These are phyloP conservation scores for Xerus inauris DNA, from an alignment of 2,113 vertebrate genomes.

Conservation along the genomic window DNA sequence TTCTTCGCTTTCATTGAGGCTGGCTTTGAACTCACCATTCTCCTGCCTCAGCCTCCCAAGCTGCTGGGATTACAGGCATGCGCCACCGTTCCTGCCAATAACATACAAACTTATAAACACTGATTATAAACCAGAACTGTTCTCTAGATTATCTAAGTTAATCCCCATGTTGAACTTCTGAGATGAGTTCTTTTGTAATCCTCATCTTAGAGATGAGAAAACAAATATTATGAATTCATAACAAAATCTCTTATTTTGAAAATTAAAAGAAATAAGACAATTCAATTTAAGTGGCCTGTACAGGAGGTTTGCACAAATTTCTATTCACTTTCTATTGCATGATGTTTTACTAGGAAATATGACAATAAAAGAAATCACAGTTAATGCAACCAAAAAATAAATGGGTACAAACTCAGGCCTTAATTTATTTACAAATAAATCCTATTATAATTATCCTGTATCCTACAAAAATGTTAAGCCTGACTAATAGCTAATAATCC, in stretches of 20 bases:
- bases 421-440: constrained; percentile 9
- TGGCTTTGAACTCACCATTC: too few relatives aligned
- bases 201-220: constrained; percentile 31
- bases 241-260: constrained; percentile 26
- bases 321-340: background rate
- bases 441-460: background rate
- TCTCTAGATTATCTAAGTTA: constrained; percentile 39
- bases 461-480: constrained; percentile 33
- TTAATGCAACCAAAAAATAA: constrained; percentile 45
- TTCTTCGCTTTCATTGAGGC: too few relatives aligned
- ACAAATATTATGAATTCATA: background rate
- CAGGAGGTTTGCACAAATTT: background rate
- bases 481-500: constrained; percentile 1
- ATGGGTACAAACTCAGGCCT: background rate
- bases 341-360: background rate
- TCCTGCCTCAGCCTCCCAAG: too few relatives aligned
- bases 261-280: constrained; percentile 45
- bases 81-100: too few relatives aligned
- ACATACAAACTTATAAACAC: background rate
- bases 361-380: constrained; percentile 19
- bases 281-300: background rate
- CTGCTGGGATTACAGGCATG: too few relatives aligned
- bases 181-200: background rate
- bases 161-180: constrained; percentile 14
- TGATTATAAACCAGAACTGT: background rate